phyloP scores from a whole-genome alignment of 2,888 invertebrate species.

The Polia nebulosa region DNA sequence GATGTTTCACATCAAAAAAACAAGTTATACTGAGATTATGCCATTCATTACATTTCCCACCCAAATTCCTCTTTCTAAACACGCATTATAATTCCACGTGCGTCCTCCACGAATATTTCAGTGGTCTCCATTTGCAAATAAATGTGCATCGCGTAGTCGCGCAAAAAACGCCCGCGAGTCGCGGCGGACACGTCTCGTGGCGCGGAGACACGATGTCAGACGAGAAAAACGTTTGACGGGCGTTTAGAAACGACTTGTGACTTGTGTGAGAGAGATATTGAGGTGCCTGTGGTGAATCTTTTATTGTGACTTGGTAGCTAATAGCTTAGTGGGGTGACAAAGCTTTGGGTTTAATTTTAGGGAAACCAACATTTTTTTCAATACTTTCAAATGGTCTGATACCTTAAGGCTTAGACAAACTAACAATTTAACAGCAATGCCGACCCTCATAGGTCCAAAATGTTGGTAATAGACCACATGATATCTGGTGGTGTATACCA shows the following conservation, averaged over 20 bases:
- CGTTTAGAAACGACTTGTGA: constrained; percentile 28
- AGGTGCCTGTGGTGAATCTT: neutral
- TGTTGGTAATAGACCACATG: too few species aligned
- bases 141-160: constrained; percentile 49
- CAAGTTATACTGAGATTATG: neutral
- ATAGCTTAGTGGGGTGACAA: neutral
- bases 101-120: constrained; percentile 37
- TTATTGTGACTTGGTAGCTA: neutral
- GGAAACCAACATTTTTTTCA: too few species aligned
- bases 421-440: too few species aligned
- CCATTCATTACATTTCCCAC: neutral
- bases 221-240: constrained; percentile 46
- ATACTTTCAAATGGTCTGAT: too few species aligned
- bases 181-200: constrained; percentile 48
- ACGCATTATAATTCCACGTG: constrained; percentile 36
- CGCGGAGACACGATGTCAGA: constrained; percentile 52
- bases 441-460: too few species aligned
- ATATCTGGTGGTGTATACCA: too few species aligned
- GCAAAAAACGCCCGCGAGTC: constrained; percentile 44
- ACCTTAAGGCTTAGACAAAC: too few species aligned
- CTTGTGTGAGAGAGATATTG: constrained; percentile 27
- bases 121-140: constrained; percentile 49
- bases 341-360: neutral
- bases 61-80: constrained; percentile 8
- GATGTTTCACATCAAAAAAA: too few species aligned